phyloP scores from a whole-genome alignment of 2,113 vertebrate genomes.

The Phalacrocorax carbo region DNA sequence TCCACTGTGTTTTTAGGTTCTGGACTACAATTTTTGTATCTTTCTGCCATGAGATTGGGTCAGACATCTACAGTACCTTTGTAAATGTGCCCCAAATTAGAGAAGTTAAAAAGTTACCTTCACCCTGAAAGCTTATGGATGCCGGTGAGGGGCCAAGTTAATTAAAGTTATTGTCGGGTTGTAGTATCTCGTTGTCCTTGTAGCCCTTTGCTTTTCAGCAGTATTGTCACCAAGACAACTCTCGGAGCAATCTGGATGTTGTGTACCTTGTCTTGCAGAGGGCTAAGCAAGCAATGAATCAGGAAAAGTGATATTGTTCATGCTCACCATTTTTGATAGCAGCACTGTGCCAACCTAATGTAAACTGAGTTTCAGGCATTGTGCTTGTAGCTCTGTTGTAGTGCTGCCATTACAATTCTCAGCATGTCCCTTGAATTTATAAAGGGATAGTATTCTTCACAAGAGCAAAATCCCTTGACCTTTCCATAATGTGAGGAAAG shows the following conservation, averaged over 20 bases:
- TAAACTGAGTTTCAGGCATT: neutral
- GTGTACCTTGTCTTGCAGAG: neutral
- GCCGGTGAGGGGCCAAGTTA: neutral
- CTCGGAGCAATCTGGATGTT: neutral
- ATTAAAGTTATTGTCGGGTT: neutral
- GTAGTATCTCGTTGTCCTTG: neutral
- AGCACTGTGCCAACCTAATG: neutral
- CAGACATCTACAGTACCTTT: neutral
- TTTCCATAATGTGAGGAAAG: neutral
- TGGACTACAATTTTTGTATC: neutral
- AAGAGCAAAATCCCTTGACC: neutral
- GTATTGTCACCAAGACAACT: neutral
- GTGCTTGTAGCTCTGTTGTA: neutral
- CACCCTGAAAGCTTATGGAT: neutral
- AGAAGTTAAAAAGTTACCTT: neutral
- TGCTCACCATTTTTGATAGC: neutral
- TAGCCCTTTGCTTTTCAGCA: neutral
- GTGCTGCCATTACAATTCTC: neutral
- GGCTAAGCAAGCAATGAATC: neutral
- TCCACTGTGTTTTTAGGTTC: neutral
- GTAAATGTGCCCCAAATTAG: neutral
- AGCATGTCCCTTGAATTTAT: neutral
- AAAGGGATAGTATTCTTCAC: neutral
- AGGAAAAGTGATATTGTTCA: neutral
- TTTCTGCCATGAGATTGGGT: neutral